Evolutionary conservation across 2,797 vertebrate species (phyloP), one percentile per base, ranked within the genome.

Genomic region (Acrossocheilus wenchowensis): DNA sequence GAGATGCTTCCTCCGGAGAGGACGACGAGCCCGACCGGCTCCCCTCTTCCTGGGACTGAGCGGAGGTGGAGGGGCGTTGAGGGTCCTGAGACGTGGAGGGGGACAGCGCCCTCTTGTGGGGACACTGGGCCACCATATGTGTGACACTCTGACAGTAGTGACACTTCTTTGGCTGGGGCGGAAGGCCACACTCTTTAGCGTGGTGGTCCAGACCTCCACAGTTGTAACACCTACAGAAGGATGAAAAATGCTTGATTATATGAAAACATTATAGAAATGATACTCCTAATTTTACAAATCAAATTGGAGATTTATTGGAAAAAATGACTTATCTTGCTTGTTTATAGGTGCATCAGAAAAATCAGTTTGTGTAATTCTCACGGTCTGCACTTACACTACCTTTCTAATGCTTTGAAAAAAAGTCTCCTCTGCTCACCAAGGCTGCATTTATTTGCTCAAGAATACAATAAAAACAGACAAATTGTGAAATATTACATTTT

Each of bases 141-240:
- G 93, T 96, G 93, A 98, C 97, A 95, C 97, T 99, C 94, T 99
- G 98, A 96, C 98, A 99, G 96, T 97, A 99, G 95, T 99, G 98
- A 95, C 98, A 99, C 94, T 98, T 99, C 96, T 99, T 99, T 93
- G 98, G 98, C 96, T 99, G 97, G 9, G 98, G 98, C 1, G 98
- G 98, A 87, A 99, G 96, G 93, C 97, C 97, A 95, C 98, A 99
- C 94, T 99, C 98, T 95, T 99, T 99, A 94, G 98, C 98, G 69
- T 98, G 98, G 92, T 99, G 98, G 93, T 99, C 98, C 95, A 99
- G 95, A 90, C 97, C 98, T 80, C 98, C 98, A 88, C 98, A 99
- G 95, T 99, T 99, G 94, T 98, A 98, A 96, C 98, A 99, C 94
- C 98, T 99, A 84, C 41, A 54, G 0, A 41, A 19, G 36, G 66